These are phyloP conservation scores for Cryptocheilus praepositus DNA, from an alignment of 2,888 invertebrate genomes.

Conservation along the genomic window DNA sequence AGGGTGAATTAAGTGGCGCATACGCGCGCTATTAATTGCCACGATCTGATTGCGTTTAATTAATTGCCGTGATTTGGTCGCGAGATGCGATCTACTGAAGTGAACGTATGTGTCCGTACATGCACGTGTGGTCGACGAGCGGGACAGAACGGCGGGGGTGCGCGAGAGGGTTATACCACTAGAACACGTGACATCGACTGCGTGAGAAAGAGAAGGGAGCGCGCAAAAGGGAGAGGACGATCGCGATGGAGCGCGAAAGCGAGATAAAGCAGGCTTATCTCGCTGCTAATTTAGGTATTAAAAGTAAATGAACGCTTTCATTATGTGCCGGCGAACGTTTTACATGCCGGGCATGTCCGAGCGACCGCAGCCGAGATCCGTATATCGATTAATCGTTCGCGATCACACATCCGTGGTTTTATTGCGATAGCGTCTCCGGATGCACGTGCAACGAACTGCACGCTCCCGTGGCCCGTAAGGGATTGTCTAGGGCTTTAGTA, in stretches of 20 bases:
- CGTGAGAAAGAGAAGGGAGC: neutral
- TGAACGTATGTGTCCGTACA: neutral
- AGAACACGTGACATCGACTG: neutral
- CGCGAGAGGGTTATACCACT: neutral
- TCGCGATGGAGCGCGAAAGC: neutral
- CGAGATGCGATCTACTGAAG: slow-evolving; percentile 30
- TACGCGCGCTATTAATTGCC: slow-evolving; percentile 42
- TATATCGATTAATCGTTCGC: slow-evolving; percentile 37
- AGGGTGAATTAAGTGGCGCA: slow-evolving; percentile 45
- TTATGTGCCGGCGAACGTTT: slow-evolving; percentile 14
- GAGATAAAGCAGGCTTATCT: slow-evolving; percentile 18
- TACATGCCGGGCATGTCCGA: slow-evolving; percentile 5
- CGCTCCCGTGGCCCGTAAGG: slow-evolving; percentile 41
- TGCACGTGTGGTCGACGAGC: neutral
- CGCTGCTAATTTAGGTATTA: slow-evolving; percentile 23
- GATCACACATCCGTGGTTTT: slow-evolving; percentile 37
- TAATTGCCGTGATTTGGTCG: slow-evolving; percentile 35
- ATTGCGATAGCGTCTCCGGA: slow-evolving; percentile 23
- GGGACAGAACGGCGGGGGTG: neutral
- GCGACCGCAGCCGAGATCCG: neutral
- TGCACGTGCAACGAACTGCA: slow-evolving; percentile 29
- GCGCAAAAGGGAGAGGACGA: neutral
- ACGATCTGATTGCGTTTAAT: slow-evolving; percentile 44
- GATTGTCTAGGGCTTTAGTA: slow-evolving; percentile 43
- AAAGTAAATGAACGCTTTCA: slow-evolving; percentile 26